phyloP scores from a whole-genome alignment of 1,140 invertebrate species.

The Fopius arisanus region DNA sequence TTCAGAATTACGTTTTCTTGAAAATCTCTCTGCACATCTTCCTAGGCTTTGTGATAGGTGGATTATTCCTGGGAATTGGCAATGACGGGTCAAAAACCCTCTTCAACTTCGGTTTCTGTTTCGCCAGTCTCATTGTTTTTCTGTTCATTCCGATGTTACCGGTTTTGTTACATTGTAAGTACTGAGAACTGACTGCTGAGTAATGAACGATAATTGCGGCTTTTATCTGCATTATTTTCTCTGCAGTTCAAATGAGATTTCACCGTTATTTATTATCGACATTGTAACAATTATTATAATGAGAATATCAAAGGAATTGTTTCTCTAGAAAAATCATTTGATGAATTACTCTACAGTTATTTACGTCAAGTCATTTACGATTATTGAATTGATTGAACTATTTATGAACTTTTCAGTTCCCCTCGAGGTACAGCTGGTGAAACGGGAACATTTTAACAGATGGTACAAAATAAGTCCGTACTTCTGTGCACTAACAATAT shows the following conservation, averaged over 20 bases:
- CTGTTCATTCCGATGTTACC: slow-evolving; percentile 84
- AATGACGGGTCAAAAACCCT: slow-evolving; percentile 81
- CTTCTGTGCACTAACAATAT: slow-evolving; percentile 83
- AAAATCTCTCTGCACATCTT: slow-evolving; percentile 74
- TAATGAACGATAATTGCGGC: too few species aligned
- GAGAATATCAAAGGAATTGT: too few species aligned
- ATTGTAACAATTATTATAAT: background rate
- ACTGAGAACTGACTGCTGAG: background rate
- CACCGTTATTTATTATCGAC: background rate
- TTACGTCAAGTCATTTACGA: too few species aligned
- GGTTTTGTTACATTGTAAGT: slow-evolving; percentile 78
- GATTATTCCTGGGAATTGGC: slow-evolving; percentile 75
- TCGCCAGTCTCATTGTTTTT: slow-evolving; percentile 78
- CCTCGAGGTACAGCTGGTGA: slow-evolving; percentile 84
- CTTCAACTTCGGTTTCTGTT: slow-evolving; percentile 85
- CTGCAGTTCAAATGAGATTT: background rate
- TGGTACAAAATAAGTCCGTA: slow-evolving; percentile 94
- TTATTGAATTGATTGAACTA: too few species aligned
- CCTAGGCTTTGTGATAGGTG: slow-evolving; percentile 75
- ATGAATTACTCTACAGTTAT: too few species aligned
- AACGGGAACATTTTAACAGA: slow-evolving; percentile 91
- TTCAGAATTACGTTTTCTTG: slow-evolving; percentile 75
- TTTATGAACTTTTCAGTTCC: slow-evolving; percentile 49
- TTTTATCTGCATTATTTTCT: background rate
- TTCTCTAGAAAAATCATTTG: too few species aligned